phyloP scores from a whole-genome alignment of 35 echinoderm and acorn worm genomes.

The Diadema setosum region DNA sequence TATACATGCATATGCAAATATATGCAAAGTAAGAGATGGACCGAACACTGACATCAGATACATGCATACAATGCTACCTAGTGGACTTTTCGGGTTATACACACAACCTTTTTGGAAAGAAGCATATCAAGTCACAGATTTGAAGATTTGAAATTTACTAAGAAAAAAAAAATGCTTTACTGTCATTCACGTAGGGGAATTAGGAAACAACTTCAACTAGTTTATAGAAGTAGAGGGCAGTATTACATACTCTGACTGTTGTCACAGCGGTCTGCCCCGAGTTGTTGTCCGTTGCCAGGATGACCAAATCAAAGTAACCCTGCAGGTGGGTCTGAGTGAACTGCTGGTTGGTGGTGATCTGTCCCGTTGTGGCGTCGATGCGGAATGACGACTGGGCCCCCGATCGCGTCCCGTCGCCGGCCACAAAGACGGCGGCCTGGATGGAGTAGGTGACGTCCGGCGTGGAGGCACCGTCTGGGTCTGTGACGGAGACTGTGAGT shows the following conservation, averaged over 20 bases:
- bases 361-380: slow-evolving; percentile 46
- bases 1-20: no score
- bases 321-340: not conserved
- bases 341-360: slow-evolving; percentile 25
- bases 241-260: slow-evolving; percentile 55
- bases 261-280: slow-evolving; percentile 19
- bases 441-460: slow-evolving; percentile 38
- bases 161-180: no score
- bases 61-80: no score
- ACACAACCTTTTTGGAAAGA: no score
- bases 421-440: not conserved
- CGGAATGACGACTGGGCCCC: slow-evolving; percentile 24
- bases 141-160: no score
- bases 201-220: no score
- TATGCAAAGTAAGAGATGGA: no score
- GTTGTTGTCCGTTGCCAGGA: slow-evolving; percentile 44
- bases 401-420: not conserved
- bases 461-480: slow-evolving; percentile 19
- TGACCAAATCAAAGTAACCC: slow-evolving; percentile 75
- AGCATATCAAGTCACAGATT: no score
- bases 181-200: no score
- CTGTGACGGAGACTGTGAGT: not conserved
- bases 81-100: no score
- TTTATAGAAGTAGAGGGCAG: no score
- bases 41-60: no score